Evolutionary conservation across 2,113 vertebrate species (phyloP).

Genomic region (Peromyscus maniculatus): DNA sequence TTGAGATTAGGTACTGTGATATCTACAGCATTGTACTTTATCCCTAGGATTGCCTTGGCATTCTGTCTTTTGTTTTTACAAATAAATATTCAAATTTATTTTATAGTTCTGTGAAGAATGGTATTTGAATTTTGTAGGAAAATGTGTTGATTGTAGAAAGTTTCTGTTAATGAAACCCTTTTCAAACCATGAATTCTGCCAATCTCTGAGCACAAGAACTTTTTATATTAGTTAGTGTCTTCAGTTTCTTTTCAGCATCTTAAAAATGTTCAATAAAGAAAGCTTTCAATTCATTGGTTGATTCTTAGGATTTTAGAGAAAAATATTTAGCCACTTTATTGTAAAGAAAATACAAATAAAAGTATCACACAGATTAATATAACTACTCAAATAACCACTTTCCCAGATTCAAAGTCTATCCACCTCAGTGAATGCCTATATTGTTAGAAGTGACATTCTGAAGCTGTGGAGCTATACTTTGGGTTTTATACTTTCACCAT

Average conservation of each 20-base stretch:
- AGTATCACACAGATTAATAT: neutral
- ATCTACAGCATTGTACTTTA: neutral
- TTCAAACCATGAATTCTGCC: neutral
- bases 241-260: neutral
- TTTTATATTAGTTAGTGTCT: neutral
- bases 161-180: neutral
- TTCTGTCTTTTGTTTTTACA: neutral
- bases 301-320: neutral
- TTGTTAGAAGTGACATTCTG: neutral
- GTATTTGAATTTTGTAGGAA: no score
- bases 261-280: neutral
- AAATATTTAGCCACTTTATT: neutral
- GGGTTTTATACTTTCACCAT: neutral
- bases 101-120: neutral
- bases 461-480: neutral
- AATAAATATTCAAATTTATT: neutral
- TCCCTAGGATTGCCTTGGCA: neutral
- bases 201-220: neutral
- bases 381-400: neutral
- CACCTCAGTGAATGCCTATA: neutral
- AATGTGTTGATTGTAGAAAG: neutral
- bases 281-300: neutral
- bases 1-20: neutral
- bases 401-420: neutral
- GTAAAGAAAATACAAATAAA: neutral